Base-by-base conservation (phyloP, 2,888 invertebrate species). In the Lasioglossum vierecki region DNA sequence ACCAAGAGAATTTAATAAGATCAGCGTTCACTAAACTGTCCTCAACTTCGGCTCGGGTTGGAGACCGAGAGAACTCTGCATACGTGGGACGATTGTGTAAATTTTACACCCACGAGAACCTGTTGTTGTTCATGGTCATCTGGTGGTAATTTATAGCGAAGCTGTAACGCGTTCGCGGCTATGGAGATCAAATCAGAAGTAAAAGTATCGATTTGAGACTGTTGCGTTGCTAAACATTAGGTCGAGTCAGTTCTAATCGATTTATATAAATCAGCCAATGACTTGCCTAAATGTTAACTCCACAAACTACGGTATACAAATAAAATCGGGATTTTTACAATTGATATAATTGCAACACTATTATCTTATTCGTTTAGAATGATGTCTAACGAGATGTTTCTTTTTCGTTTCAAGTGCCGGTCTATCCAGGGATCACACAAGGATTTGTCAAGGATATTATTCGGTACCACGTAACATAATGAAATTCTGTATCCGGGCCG, bases 41-140 rank as follows among this genome's bases (percentile, higher is more conserved):
- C 8, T 22, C 8, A 9, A 53, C 8, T 53, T n/a, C n/a, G n/a
- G 53, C 22, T 53, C 8, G 53, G 8, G 22, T 53, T 53, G 22
- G 53, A 22, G 53, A 53, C 22, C 8, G 35, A 18, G 18, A 66
- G 18, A 66, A 22, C 9, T 18, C 9, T 66, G 30, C 18, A 1
- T 6, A 35, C 18, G 66, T 66, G 35, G 39, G 1, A 39, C 68
- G 22, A 11, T 35, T 4, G 22, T 22, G 39, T 9, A 39, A 68
- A 68, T 68, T 39, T 68, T 22, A 41, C 68, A 22, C 68, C 68
- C 22, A 39, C 68, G 22, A 68, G 68, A 68, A 68, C 68, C 68
- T 22, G 68, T 68, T 68, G 0, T 68, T 68, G 68, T 68, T 35
- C 68, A 68, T 35, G 68, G 68, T 68, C 68, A 39, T 8, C 68